Conservation (phyloP, 2,888 invertebrate species). For the Didymodactylos carnosus region DNA sequence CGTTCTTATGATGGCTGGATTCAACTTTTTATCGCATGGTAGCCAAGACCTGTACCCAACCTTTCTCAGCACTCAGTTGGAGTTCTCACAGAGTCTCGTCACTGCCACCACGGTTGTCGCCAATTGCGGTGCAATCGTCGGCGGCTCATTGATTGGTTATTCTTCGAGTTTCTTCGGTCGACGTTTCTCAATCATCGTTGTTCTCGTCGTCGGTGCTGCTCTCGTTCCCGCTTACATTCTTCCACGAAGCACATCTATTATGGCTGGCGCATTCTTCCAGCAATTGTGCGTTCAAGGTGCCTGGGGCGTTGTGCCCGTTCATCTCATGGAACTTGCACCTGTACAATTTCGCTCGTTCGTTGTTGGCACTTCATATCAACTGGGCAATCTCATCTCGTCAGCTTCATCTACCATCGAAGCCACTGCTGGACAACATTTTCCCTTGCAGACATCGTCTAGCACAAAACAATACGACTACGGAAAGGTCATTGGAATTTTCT, state of each 20-base stretch:
- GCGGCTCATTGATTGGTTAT: background rate
- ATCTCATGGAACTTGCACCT: background rate
- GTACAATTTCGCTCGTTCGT: background rate
- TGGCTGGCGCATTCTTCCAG: background rate
- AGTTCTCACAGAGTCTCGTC: background rate
- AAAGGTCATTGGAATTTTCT: background rate
- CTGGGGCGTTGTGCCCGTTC: background rate
- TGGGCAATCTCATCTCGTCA: background rate
- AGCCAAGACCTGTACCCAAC: background rate
- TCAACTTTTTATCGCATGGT: background rate
- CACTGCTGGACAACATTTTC: background rate
- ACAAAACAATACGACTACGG: background rate
- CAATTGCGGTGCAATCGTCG: background rate
- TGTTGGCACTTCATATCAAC: background rate
- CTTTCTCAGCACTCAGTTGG: background rate
- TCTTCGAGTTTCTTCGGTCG: background rate
- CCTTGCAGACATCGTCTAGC: background rate
- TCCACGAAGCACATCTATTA: background rate
- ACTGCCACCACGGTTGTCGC: background rate
- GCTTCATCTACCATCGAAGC: background rate
- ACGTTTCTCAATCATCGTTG: background rate
- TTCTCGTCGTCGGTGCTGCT: background rate
- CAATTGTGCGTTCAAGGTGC: background rate
- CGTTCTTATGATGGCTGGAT: background rate
- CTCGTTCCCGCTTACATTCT: background rate